A percentile compares a stretch with the other conserved stretches of the same genome.
Conservation (phyloP, 2,113 vertebrate genomes). For the Cololabis saira region DNA sequence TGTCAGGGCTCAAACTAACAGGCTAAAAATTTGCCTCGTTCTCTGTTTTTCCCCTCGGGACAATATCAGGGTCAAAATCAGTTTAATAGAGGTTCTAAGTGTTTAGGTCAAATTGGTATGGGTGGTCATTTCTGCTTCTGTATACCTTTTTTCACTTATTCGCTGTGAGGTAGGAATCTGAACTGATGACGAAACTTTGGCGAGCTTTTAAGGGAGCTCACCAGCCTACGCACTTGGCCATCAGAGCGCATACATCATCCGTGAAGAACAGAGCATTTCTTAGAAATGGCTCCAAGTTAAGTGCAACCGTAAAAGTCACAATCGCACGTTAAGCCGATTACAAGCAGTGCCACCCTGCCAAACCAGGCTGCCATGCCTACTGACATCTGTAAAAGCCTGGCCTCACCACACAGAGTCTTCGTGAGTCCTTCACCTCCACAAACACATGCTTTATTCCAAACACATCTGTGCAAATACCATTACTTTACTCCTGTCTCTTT, state of each 20-base stretch:
- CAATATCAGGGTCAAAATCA: conserved; percentile 33
- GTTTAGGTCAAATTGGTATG: conserved; percentile 1
- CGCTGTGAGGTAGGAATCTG: conserved; percentile 8
- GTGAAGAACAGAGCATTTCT: conserved; percentile 28
- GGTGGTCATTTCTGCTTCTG: conserved; percentile 15
- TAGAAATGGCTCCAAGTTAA: conserved; percentile 50
- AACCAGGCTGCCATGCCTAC: conserved; percentile 34
- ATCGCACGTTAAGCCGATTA: conserved; percentile 49
- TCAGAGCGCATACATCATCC: conserved; percentile 51
- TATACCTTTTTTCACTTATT: too few species aligned
- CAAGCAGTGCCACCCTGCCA: conserved; percentile 34
- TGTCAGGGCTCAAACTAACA: conserved; percentile 42
- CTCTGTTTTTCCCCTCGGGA: conserved; percentile 15
- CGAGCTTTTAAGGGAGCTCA: conserved; percentile 9
- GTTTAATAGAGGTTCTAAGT: conserved; percentile 16
- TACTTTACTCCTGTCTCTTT: conserved; percentile 18
- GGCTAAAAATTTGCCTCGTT: conserved; percentile 14
- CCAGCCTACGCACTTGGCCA: conserved; percentile 38
- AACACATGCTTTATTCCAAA: conserved; percentile 36
- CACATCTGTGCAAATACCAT: conserved; percentile 20
- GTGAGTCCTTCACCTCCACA: conserved; percentile 18
- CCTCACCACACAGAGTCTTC: conserved; percentile 13
- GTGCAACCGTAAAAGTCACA: conserved; percentile 53
- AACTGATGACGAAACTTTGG: conserved; percentile 25
- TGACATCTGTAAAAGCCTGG: conserved; percentile 40